phyloP scores from a whole-genome alignment of 1,140 invertebrate genomes.

The Tigriopus japonicus region DNA sequence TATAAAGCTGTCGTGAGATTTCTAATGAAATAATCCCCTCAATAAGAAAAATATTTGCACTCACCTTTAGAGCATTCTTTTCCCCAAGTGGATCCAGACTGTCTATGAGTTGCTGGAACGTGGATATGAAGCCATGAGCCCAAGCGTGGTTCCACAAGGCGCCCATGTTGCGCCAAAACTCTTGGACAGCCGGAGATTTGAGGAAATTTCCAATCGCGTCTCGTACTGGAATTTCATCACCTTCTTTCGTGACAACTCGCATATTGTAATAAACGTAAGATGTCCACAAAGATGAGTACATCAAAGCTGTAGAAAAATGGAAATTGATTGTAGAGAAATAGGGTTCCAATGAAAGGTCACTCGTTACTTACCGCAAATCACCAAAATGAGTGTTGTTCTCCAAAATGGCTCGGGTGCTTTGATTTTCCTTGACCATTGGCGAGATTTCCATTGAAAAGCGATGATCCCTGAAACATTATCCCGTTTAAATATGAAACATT shows the following conservation, averaged over 20 bases:
- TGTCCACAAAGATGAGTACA: constrained; percentile 46
- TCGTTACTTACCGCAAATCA: not conserved
- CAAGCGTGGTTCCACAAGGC: constrained; percentile 51
- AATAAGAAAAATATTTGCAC: not conserved
- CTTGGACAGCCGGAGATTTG: constrained; percentile 55
- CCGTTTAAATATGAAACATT: no score
- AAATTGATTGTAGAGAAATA: constrained; percentile 24
- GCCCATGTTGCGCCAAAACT: constrained; percentile 46
- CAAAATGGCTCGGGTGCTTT: not conserved
- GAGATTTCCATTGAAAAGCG: constrained; percentile 47
- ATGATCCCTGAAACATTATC: not conserved
- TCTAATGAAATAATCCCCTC: no score
- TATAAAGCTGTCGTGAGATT: no score
- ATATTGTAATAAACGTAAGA: constrained; percentile 79
- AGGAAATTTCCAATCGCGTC: constrained; percentile 75
- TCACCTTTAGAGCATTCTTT: constrained; percentile 59
- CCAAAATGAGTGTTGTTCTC: not conserved
- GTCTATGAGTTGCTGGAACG: constrained; percentile 66
- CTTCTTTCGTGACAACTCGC: constrained; percentile 58
- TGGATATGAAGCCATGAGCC: constrained; percentile 51
- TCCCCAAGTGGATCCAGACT: constrained; percentile 60
- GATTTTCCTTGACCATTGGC: constrained; percentile 44
- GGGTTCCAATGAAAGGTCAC: no score
- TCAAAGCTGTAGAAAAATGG: constrained; percentile 16
- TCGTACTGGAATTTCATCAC: constrained; percentile 62